Evolutionary conservation across 2,797 vertebrate species (phyloP).

Genomic region (Phrynocephalus forsythii): DNA sequence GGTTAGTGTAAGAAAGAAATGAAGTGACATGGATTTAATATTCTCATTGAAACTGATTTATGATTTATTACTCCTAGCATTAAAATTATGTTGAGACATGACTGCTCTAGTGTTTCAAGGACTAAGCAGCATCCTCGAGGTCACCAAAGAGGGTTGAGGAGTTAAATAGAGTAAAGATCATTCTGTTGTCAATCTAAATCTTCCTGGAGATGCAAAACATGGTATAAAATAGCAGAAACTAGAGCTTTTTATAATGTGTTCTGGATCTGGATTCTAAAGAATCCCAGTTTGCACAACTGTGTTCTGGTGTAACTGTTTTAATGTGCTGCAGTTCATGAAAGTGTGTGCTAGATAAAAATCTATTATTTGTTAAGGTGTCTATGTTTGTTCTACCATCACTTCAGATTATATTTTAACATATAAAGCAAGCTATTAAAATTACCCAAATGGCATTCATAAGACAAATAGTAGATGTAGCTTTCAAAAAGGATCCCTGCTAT

Average conservation of each 20-base stretch:
- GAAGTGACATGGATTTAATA: constrained; percentile 19
- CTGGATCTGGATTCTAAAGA: not conserved
- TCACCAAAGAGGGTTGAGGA: not conserved
- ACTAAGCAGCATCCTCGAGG: not conserved
- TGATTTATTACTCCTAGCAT: not conserved
- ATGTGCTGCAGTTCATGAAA: too few relatives aligned
- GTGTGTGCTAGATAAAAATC: too few relatives aligned
- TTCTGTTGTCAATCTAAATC: not conserved
- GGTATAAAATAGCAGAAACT: not conserved
- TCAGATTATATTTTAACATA: not conserved
- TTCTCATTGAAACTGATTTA: constrained; percentile 14
- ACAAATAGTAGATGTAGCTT: not conserved
- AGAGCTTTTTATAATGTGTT: not conserved
- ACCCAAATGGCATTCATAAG: not conserved
- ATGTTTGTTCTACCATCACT: too few relatives aligned
- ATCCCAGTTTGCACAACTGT: not conserved
- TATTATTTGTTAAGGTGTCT: too few relatives aligned
- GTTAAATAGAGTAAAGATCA: not conserved
- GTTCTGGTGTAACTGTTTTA: not conserved
- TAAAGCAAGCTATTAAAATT: too few relatives aligned
- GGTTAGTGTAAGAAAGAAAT: constrained; percentile 34
- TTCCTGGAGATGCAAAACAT: constrained; percentile 4
- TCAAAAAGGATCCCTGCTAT: not conserved
- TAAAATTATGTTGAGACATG: not conserved
- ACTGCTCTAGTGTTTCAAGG: not conserved